Conservation (phyloP, 2,888 invertebrate genomes). For the Portevinia maculata region DNA sequence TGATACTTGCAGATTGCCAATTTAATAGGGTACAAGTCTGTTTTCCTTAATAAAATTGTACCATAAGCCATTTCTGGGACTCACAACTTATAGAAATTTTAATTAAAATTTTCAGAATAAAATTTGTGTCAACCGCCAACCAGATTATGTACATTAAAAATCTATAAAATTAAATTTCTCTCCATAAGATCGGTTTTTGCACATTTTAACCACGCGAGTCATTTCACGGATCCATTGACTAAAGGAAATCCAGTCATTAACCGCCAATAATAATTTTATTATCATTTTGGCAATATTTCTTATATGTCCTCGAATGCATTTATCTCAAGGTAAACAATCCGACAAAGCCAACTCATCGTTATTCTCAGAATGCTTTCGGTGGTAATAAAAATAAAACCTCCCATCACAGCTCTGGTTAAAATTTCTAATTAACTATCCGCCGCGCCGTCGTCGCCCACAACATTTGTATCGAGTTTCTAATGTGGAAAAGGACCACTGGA, state of each 20-base stretch:
- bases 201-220: conserved; percentile 37
- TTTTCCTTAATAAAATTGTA: too few relatives aligned
- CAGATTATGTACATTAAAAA: conserved; percentile 29
- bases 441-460: conserved; percentile 29
- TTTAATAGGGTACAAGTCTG: too few relatives aligned
- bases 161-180: conserved; percentile 38
- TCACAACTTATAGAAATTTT: too few relatives aligned
- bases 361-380: conserved; percentile 45
- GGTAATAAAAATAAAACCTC: conserved; percentile 23
- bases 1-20: too few relatives aligned
- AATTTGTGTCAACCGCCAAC: conserved; percentile 23
- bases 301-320: conserved; percentile 23
- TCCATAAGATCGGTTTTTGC: conserved; percentile 24
- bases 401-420: conserved; percentile 37
- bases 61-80: too few relatives aligned
- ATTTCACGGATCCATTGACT: conserved; percentile 16
- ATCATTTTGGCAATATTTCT: conserved; percentile 28
- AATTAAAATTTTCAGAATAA: conserved; percentile 16
- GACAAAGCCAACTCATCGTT: conserved; percentile 27
- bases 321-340: conserved; percentile 35
- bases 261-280: conserved; percentile 34
- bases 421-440: conserved; percentile 54
- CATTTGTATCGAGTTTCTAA: conserved; percentile 51
- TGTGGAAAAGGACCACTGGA: conserved; percentile 39
- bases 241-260: conserved; percentile 26